Conservation (phyloP, 1,140 invertebrate species). For the Saccostrea glomerata region DNA sequence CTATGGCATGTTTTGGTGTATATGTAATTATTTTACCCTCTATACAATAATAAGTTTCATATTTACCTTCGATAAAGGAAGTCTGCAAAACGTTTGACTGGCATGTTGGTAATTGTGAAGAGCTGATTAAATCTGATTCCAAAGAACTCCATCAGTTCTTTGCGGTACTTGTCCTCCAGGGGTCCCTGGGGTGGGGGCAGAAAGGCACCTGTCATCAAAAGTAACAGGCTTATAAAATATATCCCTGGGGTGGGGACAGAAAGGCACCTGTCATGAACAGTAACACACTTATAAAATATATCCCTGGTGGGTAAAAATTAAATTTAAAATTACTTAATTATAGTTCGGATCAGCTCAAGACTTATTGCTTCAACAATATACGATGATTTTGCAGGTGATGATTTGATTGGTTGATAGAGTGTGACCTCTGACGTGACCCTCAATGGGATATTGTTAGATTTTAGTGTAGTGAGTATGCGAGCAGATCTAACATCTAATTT, state of each 20-base stretch:
- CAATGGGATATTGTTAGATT: too few relatives aligned
- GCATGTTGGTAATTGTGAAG: slow-evolving; percentile 69
- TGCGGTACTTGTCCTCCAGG: slow-evolving; percentile 63
- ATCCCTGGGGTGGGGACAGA: slow-evolving; percentile 61
- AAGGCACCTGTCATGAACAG: slow-evolving; percentile 57
- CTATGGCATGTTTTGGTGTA: too few relatives aligned
- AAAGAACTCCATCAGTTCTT: slow-evolving; percentile 63
- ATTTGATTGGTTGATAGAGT: too few relatives aligned
- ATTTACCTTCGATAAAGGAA: slow-evolving; percentile 65
- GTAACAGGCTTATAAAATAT: too few relatives aligned
- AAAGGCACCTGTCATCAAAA: slow-evolving; percentile 56
- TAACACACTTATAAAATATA: too few relatives aligned
- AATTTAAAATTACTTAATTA: too few relatives aligned
- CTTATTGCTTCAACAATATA: too few relatives aligned
- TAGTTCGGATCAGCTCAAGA: too few relatives aligned
- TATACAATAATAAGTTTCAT: background rate
- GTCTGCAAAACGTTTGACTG: slow-evolving; percentile 68
- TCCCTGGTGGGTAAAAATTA: slow-evolving; percentile 58
- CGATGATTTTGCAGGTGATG: too few relatives aligned
- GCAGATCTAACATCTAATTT: too few relatives aligned
- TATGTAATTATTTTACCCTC: background rate
- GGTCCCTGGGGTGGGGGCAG: slow-evolving; percentile 62
- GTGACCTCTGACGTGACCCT: too few relatives aligned
- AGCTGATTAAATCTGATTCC: slow-evolving; percentile 66
- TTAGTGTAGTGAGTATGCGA: too few relatives aligned